Evolutionary conservation across 2,113 vertebrate species (phyloP), one percentile per base, ranked within the genome.

Genomic region (Scalopus aquaticus): DNA sequence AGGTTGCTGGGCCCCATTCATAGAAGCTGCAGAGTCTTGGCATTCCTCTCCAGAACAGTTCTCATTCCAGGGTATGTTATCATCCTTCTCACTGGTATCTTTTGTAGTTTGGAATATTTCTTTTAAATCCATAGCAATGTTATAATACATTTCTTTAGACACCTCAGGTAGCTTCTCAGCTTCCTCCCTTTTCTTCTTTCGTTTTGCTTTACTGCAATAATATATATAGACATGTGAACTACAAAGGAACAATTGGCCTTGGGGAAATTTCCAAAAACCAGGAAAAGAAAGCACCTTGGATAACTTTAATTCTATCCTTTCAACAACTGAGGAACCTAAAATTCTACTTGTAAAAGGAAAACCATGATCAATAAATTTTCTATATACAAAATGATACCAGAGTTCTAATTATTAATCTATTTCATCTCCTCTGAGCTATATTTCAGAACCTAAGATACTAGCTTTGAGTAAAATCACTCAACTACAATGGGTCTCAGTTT

Each of bases 91-190:
- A 93, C 4, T 82, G 60, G 10, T 91, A 7, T 95, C 96, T 88
- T 98, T 98, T 17, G 96, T 72, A 58, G 88, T 64, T 32, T 98
- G 98, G 60, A 99, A 99, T 73, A 98, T 98, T 17, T 98, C 98
- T 97, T 99, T 99, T 73, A 99, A 97, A 95, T 99, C 98, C 0
- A 79, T 93, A 4, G 98, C 92, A 62, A 99, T 98, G 0, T 99
- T 95, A 4, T 99, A 99, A 93, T 98, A 99, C 15, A 97, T 99
- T 85, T 99, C 98, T 96, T 98, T 98, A 58, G 99, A 99, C 7
- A 99, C 99, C 26, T 99, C 98, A 0, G 99, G 99, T 7, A 98
- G 95, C 88, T 99, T 99, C 96, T 98, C 98, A 12, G 97, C 98
- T 94, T 99, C 99, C 39, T 99, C 98, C 8, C 96, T 98, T 94